phyloP scores from a whole-genome alignment of 2,888 invertebrate species.

The Lithodes maja region DNA sequence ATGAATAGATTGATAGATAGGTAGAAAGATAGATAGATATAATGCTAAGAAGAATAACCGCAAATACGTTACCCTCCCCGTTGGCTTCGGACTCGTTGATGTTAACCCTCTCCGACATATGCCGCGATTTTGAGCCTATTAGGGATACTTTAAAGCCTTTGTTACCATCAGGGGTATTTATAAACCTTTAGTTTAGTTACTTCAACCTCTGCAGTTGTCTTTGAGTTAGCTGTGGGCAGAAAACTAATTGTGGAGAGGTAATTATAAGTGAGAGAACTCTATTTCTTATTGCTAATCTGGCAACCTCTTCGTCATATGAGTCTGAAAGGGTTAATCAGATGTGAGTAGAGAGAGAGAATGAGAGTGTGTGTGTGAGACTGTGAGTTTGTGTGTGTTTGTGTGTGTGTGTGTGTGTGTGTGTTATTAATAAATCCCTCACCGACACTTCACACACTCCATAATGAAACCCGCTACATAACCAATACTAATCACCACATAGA shows the following conservation, averaged over 20 bases:
- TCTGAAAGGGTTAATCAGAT: neutral
- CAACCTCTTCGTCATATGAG: too few relatives aligned
- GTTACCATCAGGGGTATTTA: too few relatives aligned
- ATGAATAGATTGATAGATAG: too few relatives aligned
- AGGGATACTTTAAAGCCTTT: too few relatives aligned
- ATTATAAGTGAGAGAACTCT: too few relatives aligned
- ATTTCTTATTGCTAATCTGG: too few relatives aligned
- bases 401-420: neutral
- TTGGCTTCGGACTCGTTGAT: constrained; percentile 78
- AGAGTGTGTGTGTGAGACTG: neutral
- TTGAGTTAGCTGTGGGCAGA: too few relatives aligned
- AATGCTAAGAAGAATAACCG: constrained; percentile 72
- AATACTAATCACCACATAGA: neutral
- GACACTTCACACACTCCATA: too few relatives aligned
- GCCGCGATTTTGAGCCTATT: too few relatives aligned
- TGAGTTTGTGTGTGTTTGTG: neutral
- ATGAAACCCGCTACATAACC: neutral
- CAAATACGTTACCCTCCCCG: constrained; percentile 77
- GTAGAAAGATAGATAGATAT: too few relatives aligned
- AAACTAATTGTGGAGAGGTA: neutral
- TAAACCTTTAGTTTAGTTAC: too few relatives aligned
- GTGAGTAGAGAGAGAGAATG: neutral
- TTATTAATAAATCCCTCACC: neutral
- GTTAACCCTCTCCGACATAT: constrained; percentile 73
- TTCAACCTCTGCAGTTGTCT: too few relatives aligned